Base-by-base conservation (phyloP, 2,113 vertebrate genomes). In the Sigmodon hispidus region DNA sequence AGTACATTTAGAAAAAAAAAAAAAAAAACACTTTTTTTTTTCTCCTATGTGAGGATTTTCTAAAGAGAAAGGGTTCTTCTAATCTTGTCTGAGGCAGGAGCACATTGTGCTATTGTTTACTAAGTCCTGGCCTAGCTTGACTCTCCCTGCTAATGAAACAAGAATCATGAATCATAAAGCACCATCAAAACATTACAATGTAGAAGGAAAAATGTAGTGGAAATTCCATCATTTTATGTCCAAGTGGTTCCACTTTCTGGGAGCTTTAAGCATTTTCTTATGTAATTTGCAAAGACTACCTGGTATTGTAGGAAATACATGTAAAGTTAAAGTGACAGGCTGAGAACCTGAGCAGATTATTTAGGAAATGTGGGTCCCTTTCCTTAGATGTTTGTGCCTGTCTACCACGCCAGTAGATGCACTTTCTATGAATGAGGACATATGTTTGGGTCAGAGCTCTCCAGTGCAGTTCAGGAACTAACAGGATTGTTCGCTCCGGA, bases 21-120 rank as follows among this genome's bases (percentile, higher is more conserved):
- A 63, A n/a, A 45, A 1, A 40, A 72, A 45, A 16, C 77, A 85
- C 93, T 90, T 36, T 61, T 1, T 89, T 93, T 95, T 84, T 26
- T 29, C 36, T 34, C 52, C 21, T 24, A 36, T 13, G 48, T 83
- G 52, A 95, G 4, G 57, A 83, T 90, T 97, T 96, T 81, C 59
- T 91, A 79, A 87, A 93, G 87, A 92, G 91, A 55, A 86, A 72
- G 59, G 50, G 1, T n/a, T 90, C 65, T n/a, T 90, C 65, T 94
- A 34, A 95, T 76, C 26, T 96, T 96, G 95, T 97, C 91, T 83
- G 96, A 95, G 59, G 91, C 94, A 84, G 0, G 45, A 88, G 87
- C 96, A 75, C 88, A 92, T 76, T 91, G 88, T 75, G 57, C 95
- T 90, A 43, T 93, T 86, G 29, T 89, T 96, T 91, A 55, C 55